These are phyloP conservation scores for Octodon degus DNA, from an alignment of 2,113 vertebrate species.

Conservation along the genomic window DNA sequence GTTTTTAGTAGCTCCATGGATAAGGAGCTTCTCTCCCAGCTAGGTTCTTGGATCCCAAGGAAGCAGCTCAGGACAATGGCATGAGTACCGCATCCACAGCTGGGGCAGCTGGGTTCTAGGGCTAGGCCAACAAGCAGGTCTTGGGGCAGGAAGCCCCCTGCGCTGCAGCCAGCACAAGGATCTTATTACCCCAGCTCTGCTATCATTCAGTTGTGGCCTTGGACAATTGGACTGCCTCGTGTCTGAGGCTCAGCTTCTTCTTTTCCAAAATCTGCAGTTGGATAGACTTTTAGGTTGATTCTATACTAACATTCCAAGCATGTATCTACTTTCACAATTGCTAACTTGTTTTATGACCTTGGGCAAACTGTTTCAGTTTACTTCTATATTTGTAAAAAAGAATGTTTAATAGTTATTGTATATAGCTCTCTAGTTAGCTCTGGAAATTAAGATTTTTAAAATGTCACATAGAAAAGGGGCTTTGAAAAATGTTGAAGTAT, in stretches of 20 bases:
- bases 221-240: background rate
- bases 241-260: background rate
- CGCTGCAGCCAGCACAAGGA: background rate
- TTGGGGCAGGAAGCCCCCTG: background rate
- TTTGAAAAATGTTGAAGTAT: constrained; percentile 5
- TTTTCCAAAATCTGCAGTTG: background rate
- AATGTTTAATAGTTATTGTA: background rate
- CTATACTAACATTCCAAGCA: background rate
- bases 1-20: background rate
- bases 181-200: background rate
- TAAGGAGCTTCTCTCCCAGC: background rate
- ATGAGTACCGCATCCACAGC: background rate
- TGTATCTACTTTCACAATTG: background rate
- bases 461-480: constrained; percentile 72
- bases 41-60: background rate
- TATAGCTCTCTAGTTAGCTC: background rate
- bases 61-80: background rate
- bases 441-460: background rate
- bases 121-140: background rate
- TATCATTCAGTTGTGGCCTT: background rate
- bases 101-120: background rate
- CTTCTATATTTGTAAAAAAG: background rate
- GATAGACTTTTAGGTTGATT: background rate
- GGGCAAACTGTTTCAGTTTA: constrained; percentile 41
- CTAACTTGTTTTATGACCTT: constrained; percentile 9